Percentiles rank a stretch among this genome's conserved stretches.
phyloP scores from a whole-genome alignment of 2,888 invertebrate genomes.

The Eilema depressum region DNA sequence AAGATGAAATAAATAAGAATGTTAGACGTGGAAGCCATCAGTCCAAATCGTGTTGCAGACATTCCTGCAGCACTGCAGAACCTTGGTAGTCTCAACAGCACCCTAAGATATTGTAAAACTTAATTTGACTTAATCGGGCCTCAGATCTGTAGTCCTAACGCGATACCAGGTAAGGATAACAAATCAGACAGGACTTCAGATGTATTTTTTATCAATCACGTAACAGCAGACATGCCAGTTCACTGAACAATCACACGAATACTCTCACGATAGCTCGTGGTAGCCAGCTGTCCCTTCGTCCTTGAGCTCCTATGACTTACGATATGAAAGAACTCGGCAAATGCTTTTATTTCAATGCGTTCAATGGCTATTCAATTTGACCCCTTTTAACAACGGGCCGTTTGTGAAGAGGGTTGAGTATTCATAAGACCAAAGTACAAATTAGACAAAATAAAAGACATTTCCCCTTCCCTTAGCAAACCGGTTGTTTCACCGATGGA shows the following conservation, averaged over 20 bases:
- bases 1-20: too few species aligned
- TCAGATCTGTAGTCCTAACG: too few species aligned
- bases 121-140: too few species aligned
- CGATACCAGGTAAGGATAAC: background rate
- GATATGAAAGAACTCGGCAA: constrained; percentile 13
- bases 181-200: background rate
- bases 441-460: background rate
- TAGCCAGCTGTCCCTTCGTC: constrained; percentile 20
- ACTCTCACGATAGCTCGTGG: background rate
- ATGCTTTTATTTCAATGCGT: constrained; percentile 11
- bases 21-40: too few species aligned
- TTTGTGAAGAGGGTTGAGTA: background rate
- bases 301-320: constrained; percentile 2
- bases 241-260: constrained; percentile 12
- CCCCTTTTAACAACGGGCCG: constrained; percentile 8
- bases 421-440: background rate
- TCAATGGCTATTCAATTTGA: constrained; percentile 27
- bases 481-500: too few species aligned
- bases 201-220: too few species aligned
- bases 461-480: too few species aligned
- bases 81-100: too few species aligned
- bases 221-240: background rate
- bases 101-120: too few species aligned
- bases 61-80: too few species aligned
- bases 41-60: too few species aligned